Evolutionary conservation across 2,888 invertebrate genomes (phyloP).

Genomic region (Muscina levida): DNA sequence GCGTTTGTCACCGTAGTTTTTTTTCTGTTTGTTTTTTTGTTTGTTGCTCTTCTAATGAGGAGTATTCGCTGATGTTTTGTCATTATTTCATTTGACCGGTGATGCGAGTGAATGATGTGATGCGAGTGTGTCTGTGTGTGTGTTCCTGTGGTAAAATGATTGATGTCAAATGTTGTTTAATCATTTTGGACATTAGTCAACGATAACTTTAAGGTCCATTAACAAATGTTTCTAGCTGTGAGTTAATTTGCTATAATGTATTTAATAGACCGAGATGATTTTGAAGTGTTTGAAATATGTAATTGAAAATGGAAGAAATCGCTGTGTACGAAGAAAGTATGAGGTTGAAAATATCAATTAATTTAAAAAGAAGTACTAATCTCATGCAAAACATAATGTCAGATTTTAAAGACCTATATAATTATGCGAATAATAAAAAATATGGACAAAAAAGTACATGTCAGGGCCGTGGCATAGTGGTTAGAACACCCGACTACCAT

Average conservation of each 20-base stretch:
- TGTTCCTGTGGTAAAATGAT: slow-evolving; percentile 47
- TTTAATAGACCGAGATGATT: no score
- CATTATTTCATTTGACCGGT: slow-evolving; percentile 31
- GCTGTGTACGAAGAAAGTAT: no score
- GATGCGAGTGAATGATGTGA: slow-evolving; percentile 7
- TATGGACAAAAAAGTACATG: no score
- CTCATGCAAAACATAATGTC: no score
- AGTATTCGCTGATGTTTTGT: slow-evolving; percentile 24
- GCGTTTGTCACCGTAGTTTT: slow-evolving; percentile 60
- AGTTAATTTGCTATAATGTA: background rate
- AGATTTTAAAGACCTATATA: no score
- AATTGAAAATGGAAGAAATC: no score
- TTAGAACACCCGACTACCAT: no score
- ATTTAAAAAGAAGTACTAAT: no score
- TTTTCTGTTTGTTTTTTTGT: slow-evolving; percentile 27
- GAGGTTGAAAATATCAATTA: no score
- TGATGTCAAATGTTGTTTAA: slow-evolving; percentile 46
- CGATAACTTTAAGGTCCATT: slow-evolving; percentile 43
- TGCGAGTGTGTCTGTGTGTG: background rate
- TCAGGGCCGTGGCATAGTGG: no score
- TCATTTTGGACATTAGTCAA: slow-evolving; percentile 43
- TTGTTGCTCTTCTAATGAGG: slow-evolving; percentile 41
- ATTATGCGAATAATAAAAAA: no score
- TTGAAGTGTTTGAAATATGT: no score
- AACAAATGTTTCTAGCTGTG: slow-evolving; percentile 10